Conservation (phyloP, 1,140 invertebrate species). For the Charaxes varanes region DNA sequence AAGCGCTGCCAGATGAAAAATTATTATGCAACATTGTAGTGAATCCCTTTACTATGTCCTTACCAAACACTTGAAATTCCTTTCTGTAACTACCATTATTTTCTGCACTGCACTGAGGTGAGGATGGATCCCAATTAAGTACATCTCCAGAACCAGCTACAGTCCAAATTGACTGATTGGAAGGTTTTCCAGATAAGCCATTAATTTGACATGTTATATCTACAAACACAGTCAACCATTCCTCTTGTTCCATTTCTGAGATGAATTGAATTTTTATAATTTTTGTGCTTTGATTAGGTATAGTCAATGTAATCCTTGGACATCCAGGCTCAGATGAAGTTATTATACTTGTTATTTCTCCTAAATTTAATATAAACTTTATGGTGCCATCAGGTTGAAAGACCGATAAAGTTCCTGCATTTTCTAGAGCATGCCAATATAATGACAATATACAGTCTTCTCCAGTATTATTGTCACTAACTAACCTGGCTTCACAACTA, state of each 20-base stretch:
- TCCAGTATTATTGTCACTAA: conserved; percentile 76
- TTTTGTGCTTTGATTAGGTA: conserved; percentile 75
- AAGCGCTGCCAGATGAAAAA: conserved; percentile 78
- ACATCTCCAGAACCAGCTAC: conserved; percentile 87
- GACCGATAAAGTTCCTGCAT: conserved; percentile 84
- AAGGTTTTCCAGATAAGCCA: conserved; percentile 79
- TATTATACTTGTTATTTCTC: conserved; percentile 83
- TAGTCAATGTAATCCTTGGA: conserved; percentile 82
- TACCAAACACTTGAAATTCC: conserved; percentile 81
- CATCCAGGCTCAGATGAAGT: conserved; percentile 85
- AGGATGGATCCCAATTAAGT: conserved; percentile 83
- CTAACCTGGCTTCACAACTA: conserved; percentile 82
- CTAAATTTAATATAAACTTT: conserved; percentile 78
- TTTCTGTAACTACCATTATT: conserved; percentile 74
- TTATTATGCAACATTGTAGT: conserved; percentile 76
- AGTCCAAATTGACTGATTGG: conserved; percentile 83
- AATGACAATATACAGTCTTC: conserved; percentile 87
- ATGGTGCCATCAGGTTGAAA: conserved; percentile 84
- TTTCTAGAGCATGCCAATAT: conserved; percentile 81
- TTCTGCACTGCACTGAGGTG: conserved; percentile 63
- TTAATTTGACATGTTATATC: conserved; percentile 82
- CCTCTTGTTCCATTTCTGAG: conserved; percentile 88
- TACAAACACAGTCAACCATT: conserved; percentile 87
- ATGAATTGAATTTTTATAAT: conserved; percentile 83
- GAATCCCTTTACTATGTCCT: conserved; percentile 73